Evolutionary conservation across 2,888 invertebrate species (phyloP), one percentile per base, ranked within the genome.

Genomic region (Nomada ruficornis): DNA sequence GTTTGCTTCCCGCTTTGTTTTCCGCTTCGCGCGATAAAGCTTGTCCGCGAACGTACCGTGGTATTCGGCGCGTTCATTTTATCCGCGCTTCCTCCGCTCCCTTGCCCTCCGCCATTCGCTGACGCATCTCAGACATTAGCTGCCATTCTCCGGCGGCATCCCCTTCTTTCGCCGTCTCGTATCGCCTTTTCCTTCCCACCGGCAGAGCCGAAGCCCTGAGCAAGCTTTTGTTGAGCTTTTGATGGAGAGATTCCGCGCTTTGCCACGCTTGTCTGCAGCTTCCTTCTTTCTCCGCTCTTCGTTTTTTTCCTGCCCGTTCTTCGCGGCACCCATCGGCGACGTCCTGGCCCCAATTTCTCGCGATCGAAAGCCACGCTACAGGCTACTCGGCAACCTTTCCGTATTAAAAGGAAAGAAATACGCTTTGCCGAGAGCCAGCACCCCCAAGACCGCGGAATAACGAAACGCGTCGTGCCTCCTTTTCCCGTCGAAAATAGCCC

Each of bases 201-300:
- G 76, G 70, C 87, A 67, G 36, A 70, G 65, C 79, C 87, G 77
- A 83, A 82, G 81, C 88, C 79, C 80, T 78, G 83, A 85, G 83
- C 88, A 81, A 89, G 89, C 88, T 89, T 89, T 88, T 88, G 88
- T 88, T 88, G 88, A 89, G 88, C 89, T 86, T 89, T 89, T 88
- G 85, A 88, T 88, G 88, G 88, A 89, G 88, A 89, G 88, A 88
- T 88, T 88, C 88, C 88, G 79, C 86, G 85, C 88, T 88, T 86
- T 85, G 84, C 89, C 82, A 81, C 84, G 86, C 83, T 88, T 88
- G 85, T 86, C 88, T 85, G 82, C 50, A 80, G 87, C 83, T 85
- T 68, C 82, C 77, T 80, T 59, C 73, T 79, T 54, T 68, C 62
- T 20, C 62, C 50, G 1, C 3, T 52, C 57, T 47, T 57, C 47